Base-by-base conservation (phyloP, 1,140 invertebrate genomes). In the Ceratitis capitata region DNA sequence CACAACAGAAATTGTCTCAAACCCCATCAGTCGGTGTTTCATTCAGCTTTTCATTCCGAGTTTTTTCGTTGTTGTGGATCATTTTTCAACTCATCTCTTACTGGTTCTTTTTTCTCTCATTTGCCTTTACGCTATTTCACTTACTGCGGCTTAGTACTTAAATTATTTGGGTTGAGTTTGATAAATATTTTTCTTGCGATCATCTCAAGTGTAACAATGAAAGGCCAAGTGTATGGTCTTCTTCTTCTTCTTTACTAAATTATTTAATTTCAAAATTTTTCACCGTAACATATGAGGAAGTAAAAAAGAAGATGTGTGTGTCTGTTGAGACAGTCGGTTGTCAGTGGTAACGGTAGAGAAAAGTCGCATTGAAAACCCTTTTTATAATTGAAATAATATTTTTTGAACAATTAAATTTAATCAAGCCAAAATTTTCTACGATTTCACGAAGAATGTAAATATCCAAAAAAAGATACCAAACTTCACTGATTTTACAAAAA, bases 221-320 rank as follows among this genome's bases (percentile, higher is more conserved):
- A 39, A 69, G 61, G 61, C 39, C 61, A 69, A 69, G 61, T 35
- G 32, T 16, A 39, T 69, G 32, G 0, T 35, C 32, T 32, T 35
- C 61, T 69, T 69, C 61, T 35, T 14, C 12, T 69, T 10, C 32
- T 69, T 69, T 69, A 35, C 5, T 29, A 35, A 69, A 35, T 69
- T 61, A 26, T 29, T 32, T 32, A 19, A 16, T 16, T 69, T 69
- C 39, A 69, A 29, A 3, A 19, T 69, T 69, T 69, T 69, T 39
- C 19, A 69, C 16, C 32, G 29, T 14, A 61, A 61, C 12, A 14
- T 61, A 12, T 69, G 29, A 1, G 61, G 5, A 19, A 16, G 3
- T 39, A 32, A 39, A 69, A 69, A 69, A 69, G 61, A 69, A 69
- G 61, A 32, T 53, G 51, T 69, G 61, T 35, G 61, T 29, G 61